Conservation (phyloP, 1,140 invertebrate species). For the Pissodes strobi region DNA sequence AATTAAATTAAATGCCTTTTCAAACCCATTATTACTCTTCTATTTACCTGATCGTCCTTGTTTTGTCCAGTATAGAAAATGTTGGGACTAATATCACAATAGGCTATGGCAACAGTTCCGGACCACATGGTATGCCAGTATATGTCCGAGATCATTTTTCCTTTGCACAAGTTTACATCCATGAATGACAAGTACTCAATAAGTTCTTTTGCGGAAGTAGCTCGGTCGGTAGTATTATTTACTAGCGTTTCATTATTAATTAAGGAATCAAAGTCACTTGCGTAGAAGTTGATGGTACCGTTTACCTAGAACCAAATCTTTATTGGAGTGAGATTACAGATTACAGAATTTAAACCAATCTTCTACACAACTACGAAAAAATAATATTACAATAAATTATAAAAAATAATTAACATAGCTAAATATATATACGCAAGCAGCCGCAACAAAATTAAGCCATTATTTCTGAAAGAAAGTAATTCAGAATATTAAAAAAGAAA, state of each 20-base stretch:
- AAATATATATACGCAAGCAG: no score
- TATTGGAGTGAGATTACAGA: no score
- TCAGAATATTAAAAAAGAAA: no score
- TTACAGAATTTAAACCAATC: no score
- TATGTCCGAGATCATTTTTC: constrained; percentile 67
- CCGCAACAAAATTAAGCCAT: no score
- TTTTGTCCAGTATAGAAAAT: constrained; percentile 31
- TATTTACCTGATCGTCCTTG: constrained; percentile 31
- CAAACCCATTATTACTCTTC: neutral
- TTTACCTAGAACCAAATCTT: constrained; percentile 63
- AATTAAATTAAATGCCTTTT: neutral
- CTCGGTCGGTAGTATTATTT: neutral
- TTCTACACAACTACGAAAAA: no score
- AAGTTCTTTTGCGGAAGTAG: constrained; percentile 56
- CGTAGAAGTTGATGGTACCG: constrained; percentile 67
- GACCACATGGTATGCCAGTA: constrained; percentile 72
- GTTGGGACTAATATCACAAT: constrained; percentile 58
- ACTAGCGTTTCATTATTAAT: constrained; percentile 4
- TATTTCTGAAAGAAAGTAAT: no score
- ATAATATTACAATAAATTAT: no score
- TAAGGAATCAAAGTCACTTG: constrained; percentile 62
- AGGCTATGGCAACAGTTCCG: constrained; percentile 67
- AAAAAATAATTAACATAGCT: no score
- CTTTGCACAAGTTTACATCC: constrained; percentile 62
- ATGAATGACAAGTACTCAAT: constrained; percentile 66